A percentile compares a stretch with the other conserved stretches of the same genome.
These are phyloP conservation scores for Dryobota labecula DNA, from an alignment of 2,888 invertebrate genomes.

Conservation along the genomic window DNA sequence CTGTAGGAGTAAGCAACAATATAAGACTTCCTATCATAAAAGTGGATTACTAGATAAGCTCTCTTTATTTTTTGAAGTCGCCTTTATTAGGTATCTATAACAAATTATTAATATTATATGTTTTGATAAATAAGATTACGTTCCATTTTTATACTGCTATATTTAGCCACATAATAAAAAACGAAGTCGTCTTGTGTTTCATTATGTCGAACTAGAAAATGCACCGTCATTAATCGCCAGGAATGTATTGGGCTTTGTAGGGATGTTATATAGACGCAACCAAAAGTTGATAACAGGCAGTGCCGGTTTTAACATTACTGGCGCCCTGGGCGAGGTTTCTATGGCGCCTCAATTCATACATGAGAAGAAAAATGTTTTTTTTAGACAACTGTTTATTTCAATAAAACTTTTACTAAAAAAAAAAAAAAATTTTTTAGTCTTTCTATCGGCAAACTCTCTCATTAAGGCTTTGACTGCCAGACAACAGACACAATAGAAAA, in stretches of 20 bases:
- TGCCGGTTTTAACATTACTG: no score
- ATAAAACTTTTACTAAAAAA: no score
- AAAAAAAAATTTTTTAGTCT: no score
- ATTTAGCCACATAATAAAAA: background rate
- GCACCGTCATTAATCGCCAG: conserved; percentile 17
- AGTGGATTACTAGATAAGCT: conserved; percentile 9
- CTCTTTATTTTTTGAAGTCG: background rate
- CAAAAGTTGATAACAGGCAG: background rate
- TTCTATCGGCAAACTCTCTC: no score
- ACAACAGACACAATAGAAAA: no score
- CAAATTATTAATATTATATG: background rate
- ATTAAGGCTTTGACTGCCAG: no score
- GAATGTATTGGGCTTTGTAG: background rate
- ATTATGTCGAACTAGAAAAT: conserved; percentile 27
- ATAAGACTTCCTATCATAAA: conserved; percentile 5
- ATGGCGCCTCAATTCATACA: no score
- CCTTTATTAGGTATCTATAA: background rate
- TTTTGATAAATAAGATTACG: conserved; percentile 11
- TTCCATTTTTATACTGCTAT: conserved; percentile 2
- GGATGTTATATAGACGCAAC: conserved; percentile 2
- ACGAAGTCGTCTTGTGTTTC: conserved; percentile 13
- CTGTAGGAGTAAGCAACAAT: background rate
- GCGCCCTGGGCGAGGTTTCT: no score
- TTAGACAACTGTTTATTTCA: no score
- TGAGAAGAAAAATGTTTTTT: no score